phyloP scores from a whole-genome alignment of 2,888 invertebrate genomes.

The Archips crataeganus region DNA sequence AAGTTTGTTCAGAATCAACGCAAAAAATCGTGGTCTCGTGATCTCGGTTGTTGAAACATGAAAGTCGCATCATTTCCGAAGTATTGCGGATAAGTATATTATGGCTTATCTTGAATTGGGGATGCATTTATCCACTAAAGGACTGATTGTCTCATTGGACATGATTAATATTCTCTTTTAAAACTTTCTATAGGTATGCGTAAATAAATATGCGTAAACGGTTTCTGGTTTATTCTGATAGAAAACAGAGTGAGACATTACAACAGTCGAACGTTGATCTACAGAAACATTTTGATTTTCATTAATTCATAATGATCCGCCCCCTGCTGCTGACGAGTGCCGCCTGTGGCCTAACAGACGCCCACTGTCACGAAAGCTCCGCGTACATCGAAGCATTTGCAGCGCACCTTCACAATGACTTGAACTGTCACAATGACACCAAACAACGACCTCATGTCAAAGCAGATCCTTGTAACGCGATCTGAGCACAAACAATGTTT shows the following conservation, averaged over 20 bases:
- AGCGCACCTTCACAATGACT: constrained; percentile 68
- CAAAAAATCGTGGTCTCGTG: too few relatives aligned
- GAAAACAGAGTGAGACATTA: constrained; percentile 48
- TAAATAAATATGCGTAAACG: too few relatives aligned
- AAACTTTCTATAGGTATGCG: too few relatives aligned
- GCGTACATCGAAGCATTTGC: constrained; percentile 50
- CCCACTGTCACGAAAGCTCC: constrained; percentile 57
- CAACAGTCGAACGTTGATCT: constrained; percentile 60
- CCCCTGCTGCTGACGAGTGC: constrained; percentile 60
- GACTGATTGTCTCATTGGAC: too few relatives aligned
- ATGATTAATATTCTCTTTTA: too few relatives aligned
- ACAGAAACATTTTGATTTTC: constrained; percentile 73
- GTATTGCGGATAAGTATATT: too few relatives aligned
- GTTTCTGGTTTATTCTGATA: too few relatives aligned
- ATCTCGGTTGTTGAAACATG: too few relatives aligned
- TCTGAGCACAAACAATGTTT: constrained; percentile 69
- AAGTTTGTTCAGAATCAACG: too few relatives aligned
- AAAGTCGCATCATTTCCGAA: too few relatives aligned
- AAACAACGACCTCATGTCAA: constrained; percentile 70
- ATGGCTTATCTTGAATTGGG: too few relatives aligned
- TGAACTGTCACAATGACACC: constrained; percentile 68
- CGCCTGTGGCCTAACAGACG: constrained; percentile 56
- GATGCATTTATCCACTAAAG: too few relatives aligned
- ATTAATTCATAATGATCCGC: constrained; percentile 75
- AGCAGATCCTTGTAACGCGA: constrained; percentile 72